phyloP scores from a whole-genome alignment of 2,113 vertebrate genomes.

The Platycercus adscitus region DNA sequence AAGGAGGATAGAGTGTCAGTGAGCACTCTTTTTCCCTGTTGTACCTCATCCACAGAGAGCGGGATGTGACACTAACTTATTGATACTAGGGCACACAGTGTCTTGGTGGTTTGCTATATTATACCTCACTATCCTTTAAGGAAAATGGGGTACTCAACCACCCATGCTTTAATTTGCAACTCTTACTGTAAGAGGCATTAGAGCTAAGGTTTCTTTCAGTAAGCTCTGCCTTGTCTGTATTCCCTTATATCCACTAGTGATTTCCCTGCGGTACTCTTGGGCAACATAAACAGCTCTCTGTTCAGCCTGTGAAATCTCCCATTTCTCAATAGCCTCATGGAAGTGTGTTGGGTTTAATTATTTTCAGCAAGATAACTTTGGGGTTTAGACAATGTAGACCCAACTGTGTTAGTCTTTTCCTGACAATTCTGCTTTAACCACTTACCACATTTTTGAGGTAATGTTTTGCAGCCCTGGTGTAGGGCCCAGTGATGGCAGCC shows the following conservation, averaged over 20 bases:
- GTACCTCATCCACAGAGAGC: not conserved
- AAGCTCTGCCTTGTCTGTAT: not conserved
- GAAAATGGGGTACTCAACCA: not conserved
- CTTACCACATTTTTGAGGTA: not conserved
- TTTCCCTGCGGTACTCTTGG: not conserved
- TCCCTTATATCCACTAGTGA: not conserved
- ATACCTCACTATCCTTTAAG: not conserved
- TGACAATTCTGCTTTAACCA: not conserved
- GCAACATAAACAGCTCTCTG: not conserved
- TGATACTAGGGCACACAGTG: not conserved
- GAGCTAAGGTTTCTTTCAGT: not conserved
- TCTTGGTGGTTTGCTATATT: not conserved
- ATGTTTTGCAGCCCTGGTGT: accelerated
- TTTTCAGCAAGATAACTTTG: not conserved
- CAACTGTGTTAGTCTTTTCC: not conserved
- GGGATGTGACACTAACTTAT: accelerated
- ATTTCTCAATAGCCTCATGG: not conserved
- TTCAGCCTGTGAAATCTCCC: not conserved
- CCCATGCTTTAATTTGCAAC: not conserved
- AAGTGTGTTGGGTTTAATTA: not conserved
- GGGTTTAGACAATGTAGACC: not conserved
- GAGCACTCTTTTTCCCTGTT: accelerated
- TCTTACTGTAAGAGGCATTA: not conserved
- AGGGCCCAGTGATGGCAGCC: not conserved
- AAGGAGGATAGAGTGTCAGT: not conserved